Base-by-base conservation (phyloP, 2,888 invertebrate species). In the Rhaphigaster nebulosa region DNA sequence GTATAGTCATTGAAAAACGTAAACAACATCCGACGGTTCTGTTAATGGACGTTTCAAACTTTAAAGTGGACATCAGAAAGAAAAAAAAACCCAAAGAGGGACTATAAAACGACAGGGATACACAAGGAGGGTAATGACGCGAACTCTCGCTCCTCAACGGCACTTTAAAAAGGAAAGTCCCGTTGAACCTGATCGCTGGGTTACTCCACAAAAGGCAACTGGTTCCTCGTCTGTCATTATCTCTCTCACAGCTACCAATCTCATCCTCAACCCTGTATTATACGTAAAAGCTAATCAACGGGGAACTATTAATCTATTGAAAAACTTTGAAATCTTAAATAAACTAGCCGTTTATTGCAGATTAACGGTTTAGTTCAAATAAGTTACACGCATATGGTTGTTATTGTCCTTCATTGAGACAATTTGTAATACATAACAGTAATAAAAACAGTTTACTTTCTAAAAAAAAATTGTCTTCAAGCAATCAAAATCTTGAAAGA, bases 81-180 rank as follows among this genome's bases (percentile, higher is more conserved):
- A n/a, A 20, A n/a, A n/a, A 60, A 65, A 29, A 29, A 65, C 0
- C 29, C 15, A 65, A 65, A 65, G 65, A 65, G 29, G 65, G 18
- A 38, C 70, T 76, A 76, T 76, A 76, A 76, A 76, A 76, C 38
- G 34, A 38, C 15, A 1, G 20, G 20, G 70, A 4, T 38, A 76
- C 70, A 76, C 38, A 76, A 76, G 70, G 70, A 76, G 65, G 65
- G 65, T 65, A 65, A 65, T 29, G 65, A 65, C 20, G 34, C 18
- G 70, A 70, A 70, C 18, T 76, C 70, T 76, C 70, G 38, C 70
- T 38, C 70, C 70, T 76, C 20, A 10, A 8, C 70, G 34, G 18
- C 38, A 76, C 70, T 65, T 65, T 65, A 76, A 76, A 76, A 76
- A 76, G 18, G 70, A 76, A 76, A 76, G 70, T 76, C 34, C 70